A percentile compares a stretch with the other conserved stretches of the same genome.
Conservation (phyloP, 2,888 invertebrate species). For the Thyatira batis region DNA sequence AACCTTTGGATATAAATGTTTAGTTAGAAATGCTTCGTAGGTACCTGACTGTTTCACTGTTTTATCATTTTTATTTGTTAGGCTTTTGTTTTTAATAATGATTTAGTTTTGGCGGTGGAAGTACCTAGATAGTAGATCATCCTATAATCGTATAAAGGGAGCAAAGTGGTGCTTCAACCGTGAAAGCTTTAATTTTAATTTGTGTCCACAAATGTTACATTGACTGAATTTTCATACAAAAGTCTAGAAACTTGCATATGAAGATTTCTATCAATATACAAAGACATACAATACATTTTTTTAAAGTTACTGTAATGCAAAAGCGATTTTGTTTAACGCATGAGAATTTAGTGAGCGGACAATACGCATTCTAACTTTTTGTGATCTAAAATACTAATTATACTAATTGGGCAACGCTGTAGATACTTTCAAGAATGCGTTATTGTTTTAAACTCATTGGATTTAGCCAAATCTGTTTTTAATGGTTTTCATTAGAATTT, state of each 20-base stretch:
- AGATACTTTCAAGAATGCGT: background rate
- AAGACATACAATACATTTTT: background rate
- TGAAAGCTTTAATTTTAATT: slow-evolving; percentile 1
- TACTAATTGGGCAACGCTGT: slow-evolving; percentile 2
- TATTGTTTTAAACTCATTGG: background rate
- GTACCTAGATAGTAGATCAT: background rate
- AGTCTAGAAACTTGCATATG: background rate
- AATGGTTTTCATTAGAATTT: background rate
- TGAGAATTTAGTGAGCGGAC: background rate
- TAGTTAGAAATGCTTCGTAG: slow-evolving; percentile 45
- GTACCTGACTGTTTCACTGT: slow-evolving; percentile 70
- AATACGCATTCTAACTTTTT: background rate
- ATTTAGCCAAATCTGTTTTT: background rate
- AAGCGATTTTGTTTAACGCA: background rate
- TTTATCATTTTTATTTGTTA: slow-evolving; percentile 24
- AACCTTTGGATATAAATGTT: slow-evolving; percentile 9
- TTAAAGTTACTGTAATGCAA: background rate
- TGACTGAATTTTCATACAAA: background rate
- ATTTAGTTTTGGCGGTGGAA: slow-evolving; percentile 2
- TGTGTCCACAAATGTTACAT: slow-evolving; percentile 1
- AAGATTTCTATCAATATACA: background rate
- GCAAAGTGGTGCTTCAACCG: background rate
- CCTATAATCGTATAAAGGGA: background rate
- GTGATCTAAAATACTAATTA: background rate
- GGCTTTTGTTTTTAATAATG: slow-evolving; percentile 14